Evolutionary conservation across 2,113 vertebrate genomes (phyloP).

Genomic region (Psophia crepitans): DNA sequence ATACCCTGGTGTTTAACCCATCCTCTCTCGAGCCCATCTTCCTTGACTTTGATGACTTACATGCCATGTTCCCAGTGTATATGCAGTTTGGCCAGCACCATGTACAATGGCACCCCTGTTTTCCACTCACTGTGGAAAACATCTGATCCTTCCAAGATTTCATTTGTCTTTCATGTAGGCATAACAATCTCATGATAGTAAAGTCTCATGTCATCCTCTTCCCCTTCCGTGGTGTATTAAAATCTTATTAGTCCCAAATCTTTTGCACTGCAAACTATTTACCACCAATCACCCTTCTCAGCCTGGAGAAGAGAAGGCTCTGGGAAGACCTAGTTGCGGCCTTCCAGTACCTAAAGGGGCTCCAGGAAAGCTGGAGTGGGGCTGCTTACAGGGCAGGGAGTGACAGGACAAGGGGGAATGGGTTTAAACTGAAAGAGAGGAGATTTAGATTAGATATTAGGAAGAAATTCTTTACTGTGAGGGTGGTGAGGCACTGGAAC

Average conservation of each 20-base stretch:
- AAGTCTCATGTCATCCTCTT: background rate
- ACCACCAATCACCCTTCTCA: background rate
- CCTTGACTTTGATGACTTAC: background rate
- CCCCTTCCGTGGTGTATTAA: background rate
- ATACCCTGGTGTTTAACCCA: rapidly evolving
- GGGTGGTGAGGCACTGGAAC: too few relatives aligned
- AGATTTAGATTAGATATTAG: too few relatives aligned
- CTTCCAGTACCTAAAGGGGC: too few relatives aligned
- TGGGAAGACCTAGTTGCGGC: too few relatives aligned
- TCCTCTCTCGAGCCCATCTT: background rate
- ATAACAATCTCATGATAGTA: background rate
- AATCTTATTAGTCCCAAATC: background rate
- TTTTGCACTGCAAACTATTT: background rate
- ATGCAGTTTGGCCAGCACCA: background rate
- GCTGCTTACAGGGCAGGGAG: too few relatives aligned
- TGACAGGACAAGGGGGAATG: too few relatives aligned
- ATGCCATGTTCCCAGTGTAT: rapidly evolving
- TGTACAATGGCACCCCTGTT: background rate
- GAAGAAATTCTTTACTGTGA: too few relatives aligned
- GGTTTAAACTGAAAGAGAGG: too few relatives aligned
- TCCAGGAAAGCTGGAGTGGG: too few relatives aligned
- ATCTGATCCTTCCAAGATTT: background rate
- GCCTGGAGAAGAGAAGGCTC: too few relatives aligned
- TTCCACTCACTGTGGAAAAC: background rate
- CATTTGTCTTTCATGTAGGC: background rate